These are phyloP conservation scores for Platichthys stellatus DNA, from an alignment of 2,113 vertebrate species.

Conservation along the genomic window DNA sequence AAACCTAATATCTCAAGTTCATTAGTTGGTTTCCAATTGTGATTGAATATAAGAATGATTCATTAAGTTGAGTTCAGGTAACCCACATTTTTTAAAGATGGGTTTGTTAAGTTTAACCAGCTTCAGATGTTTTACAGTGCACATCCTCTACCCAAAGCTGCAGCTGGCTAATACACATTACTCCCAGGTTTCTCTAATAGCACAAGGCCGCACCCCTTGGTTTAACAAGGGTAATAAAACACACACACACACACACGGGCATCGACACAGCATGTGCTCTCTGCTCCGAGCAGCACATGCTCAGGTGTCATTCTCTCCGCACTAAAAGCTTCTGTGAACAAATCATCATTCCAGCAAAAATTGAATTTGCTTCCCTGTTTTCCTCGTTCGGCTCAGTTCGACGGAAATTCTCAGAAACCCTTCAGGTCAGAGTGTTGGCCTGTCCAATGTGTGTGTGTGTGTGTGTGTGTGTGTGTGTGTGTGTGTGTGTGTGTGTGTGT, in stretches of 20 bases:
- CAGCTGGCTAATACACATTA: conserved; percentile 16
- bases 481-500: neutral
- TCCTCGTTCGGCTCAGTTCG: neutral
- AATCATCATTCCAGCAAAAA: neutral
- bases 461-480: neutral
- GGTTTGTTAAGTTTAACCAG: neutral
- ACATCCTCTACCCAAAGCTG: conserved; percentile 4
- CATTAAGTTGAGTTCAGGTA: neutral
- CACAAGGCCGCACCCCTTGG: conserved; percentile 26
- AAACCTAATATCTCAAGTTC: neutral
- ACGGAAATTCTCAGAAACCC: conserved; percentile 3
- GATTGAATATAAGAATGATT: neutral
- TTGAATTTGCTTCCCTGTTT: conserved; percentile 5
- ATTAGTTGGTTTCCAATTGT: neutral
- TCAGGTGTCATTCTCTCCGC: conserved; percentile 48
- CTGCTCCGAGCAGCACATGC: conserved; percentile 43
- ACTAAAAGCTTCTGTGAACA: conserved; percentile 4
- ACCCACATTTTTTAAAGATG: neutral
- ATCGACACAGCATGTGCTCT: conserved; percentile 19
- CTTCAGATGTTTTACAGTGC: conserved; percentile 16
- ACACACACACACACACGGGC: conserved; percentile 18
- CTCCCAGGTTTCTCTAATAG: conserved; percentile 21
- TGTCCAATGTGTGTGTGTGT: conserved; percentile 17
- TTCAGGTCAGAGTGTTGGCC: neutral
- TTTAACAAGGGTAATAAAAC: conserved; percentile 64